A percentile compares a stretch with the other conserved stretches of the same genome.
phyloP scores from a whole-genome alignment of 1,140 invertebrate genomes.

The Lordiphosa stackelbergi region DNA sequence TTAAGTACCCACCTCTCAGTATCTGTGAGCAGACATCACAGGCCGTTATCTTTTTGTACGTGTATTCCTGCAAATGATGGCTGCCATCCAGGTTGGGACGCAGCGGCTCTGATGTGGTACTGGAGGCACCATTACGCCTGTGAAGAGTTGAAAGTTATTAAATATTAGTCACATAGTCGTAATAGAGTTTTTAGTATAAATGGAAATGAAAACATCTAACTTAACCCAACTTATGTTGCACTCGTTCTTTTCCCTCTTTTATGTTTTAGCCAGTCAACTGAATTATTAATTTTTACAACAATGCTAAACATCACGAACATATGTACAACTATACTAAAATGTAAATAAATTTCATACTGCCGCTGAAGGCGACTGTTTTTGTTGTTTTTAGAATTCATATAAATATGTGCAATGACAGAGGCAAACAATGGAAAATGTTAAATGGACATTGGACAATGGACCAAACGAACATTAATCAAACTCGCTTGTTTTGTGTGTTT shows the following conservation, averaged over 20 bases:
- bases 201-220: slow-evolving; percentile 12
- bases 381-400: slow-evolving; percentile 46
- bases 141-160: slow-evolving; percentile 47
- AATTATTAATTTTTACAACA: no score
- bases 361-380: slow-evolving; percentile 24
- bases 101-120: slow-evolving; percentile 69
- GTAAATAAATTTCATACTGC: slow-evolving; percentile 14
- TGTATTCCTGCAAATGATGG: slow-evolving; percentile 94
- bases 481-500: slow-evolving; percentile 32
- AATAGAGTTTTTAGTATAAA: slow-evolving; percentile 22
- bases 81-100: slow-evolving; percentile 81
- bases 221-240: slow-evolving; percentile 24
- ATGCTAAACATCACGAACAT: slow-evolving; percentile 5
- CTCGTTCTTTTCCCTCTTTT: slow-evolving; percentile 8
- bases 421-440: slow-evolving; percentile 47
- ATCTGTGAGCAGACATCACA: slow-evolving; percentile 96
- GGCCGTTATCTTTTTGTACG: slow-evolving; percentile 96
- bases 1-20: slow-evolving; percentile 83
- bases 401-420: slow-evolving; percentile 48
- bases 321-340: slow-evolving; percentile 15
- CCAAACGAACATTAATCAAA: slow-evolving; percentile 56
- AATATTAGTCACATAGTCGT: slow-evolving; percentile 14
- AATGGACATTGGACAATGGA: slow-evolving; percentile 37
- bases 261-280: not conserved
- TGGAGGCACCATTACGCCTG: slow-evolving; percentile 86